Evolutionary conservation across 1,140 invertebrate species (phyloP), one percentile per base, ranked within the genome.

Genomic region (Anastrepha obliqua): DNA sequence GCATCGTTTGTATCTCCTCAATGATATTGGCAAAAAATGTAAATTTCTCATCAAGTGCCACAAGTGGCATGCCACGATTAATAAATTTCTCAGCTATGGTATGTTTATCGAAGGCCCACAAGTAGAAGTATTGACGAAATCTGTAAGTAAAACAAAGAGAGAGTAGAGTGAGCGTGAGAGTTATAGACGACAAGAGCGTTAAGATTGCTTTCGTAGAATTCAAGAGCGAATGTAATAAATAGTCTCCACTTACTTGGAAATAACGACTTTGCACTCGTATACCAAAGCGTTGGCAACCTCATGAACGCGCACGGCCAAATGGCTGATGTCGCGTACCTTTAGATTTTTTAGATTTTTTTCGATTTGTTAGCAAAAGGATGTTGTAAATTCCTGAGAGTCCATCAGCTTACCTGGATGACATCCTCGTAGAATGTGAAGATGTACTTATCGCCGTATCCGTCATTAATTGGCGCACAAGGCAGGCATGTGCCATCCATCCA

Each of bases 401-500:
- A 44, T 62, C 2, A 86, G 42, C 94, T 93, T 89, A 96, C 93
- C 67, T 95, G 94, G 13, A 96, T 94, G 1, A 98, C 94, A 89
- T 98, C 97, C 78, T 97, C 96, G 89, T 96, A 97, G 92, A 96
- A 98, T 1, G 94, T 95, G 93, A 96, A 95, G 91, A 96, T 90
- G 92, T 93, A 94, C 93, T 95, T 93, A 91, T 95, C 94, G 67
- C 95, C 95, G 3, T 94, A 93, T 0, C 95, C 90, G 67, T 93
- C 90, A 90, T 87, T 91, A 20, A 92, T 87, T 92, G 91, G 88
- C 59, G 95, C 94, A 88, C 96, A 96, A 55, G 96, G 95, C 0
- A 97, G 91, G 91, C 97, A 98, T 13, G 96, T 97, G n/a, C 96
- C 95, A 88, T 96, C 94, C 96, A 97, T 97, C 97, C 97, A 98